Evolutionary conservation across 2,888 invertebrate species (phyloP).

Genomic region (Eilema griseolum): DNA sequence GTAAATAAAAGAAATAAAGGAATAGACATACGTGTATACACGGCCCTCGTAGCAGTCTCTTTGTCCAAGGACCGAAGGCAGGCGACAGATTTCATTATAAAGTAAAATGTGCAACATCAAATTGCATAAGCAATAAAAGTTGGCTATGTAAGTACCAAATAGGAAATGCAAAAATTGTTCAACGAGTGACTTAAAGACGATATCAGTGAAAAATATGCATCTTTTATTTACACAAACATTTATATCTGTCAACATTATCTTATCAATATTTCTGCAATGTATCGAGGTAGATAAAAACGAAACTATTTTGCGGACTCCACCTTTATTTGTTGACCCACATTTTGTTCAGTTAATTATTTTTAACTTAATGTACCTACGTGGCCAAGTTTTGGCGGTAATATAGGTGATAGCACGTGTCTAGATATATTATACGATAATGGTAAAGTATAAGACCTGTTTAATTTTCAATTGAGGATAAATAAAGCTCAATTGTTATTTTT

Average conservation of each 20-base stretch:
- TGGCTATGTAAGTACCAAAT: constrained; percentile 23
- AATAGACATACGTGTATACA: background rate
- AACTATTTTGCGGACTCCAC: constrained; percentile 81
- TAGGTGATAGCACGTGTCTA: constrained; percentile 25
- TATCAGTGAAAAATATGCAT: constrained; percentile 80
- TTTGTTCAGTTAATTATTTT: constrained; percentile 70
- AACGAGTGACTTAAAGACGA: constrained; percentile 58
- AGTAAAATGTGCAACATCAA: constrained; percentile 28
- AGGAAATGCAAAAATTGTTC: constrained; percentile 63
- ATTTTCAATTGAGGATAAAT: background rate
- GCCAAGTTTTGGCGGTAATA: constrained; percentile 16
- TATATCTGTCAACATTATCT: constrained; percentile 78
- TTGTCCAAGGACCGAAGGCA: constrained; percentile 4
- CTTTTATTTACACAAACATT: constrained; percentile 78
- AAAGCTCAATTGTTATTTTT: too few species aligned
- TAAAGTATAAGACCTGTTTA: background rate
- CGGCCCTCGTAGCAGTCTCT: constrained; percentile 1
- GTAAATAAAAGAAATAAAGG: background rate
- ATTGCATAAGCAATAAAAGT: constrained; percentile 32
- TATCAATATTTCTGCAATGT: constrained; percentile 83
- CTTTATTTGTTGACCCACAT: constrained; percentile 84
- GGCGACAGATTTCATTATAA: constrained; percentile 11
- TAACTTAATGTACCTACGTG: constrained; percentile 41
- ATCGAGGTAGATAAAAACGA: constrained; percentile 72
- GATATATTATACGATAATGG: background rate